Base-by-base conservation (phyloP, 2,888 invertebrate genomes). In the Polymixis flavicincta region DNA sequence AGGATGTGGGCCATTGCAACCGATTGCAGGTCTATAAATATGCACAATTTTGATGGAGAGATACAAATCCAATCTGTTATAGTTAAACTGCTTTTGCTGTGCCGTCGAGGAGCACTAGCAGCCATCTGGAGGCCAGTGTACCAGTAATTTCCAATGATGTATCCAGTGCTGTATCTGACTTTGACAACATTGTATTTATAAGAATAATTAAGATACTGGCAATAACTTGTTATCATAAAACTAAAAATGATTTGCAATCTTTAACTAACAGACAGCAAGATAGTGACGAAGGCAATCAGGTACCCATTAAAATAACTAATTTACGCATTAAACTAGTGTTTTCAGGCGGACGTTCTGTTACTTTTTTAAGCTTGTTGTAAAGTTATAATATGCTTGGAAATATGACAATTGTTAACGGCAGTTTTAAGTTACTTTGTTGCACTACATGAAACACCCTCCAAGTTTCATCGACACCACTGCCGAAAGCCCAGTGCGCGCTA, bases 1-100 rank as follows among this genome's bases (percentile, higher is more conserved):
- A 75, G 76, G 66, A 67, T 75, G 48, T 48, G 48, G 37, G 17
- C n/a, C 45, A 60, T 76, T 75, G 76, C 76, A 75, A 32, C 32
- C n/a, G 65, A 74, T 74, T 76, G 65, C 74, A 74, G 59, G 32
- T 60, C 74, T 74, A 75, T 76, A 60, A 54, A 76, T 76, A 74
- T 74, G 60, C 66, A 76, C 60, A 19, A 59, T 22, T 32, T 59
- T 59, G 37, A 63, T 50, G 76, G 48, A 67, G 76, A 57, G 57
- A 42, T 55, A 76, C 57, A 64, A 77, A 76, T 77, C 64, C 42
- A 77, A 64, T 68, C 42, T 52, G n/a, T 66, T 55, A 63, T 64
- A 68, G 55, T 57, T 69, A 69, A 77, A 77, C 77, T 77, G 64
- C 63, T 64, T 69, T 25, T 66, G 60, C 22, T 70, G 14, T 42